These are phyloP conservation scores for Anomalospiza imberbis DNA, from an alignment of 2,797 vertebrate species.

Conservation along the genomic window DNA sequence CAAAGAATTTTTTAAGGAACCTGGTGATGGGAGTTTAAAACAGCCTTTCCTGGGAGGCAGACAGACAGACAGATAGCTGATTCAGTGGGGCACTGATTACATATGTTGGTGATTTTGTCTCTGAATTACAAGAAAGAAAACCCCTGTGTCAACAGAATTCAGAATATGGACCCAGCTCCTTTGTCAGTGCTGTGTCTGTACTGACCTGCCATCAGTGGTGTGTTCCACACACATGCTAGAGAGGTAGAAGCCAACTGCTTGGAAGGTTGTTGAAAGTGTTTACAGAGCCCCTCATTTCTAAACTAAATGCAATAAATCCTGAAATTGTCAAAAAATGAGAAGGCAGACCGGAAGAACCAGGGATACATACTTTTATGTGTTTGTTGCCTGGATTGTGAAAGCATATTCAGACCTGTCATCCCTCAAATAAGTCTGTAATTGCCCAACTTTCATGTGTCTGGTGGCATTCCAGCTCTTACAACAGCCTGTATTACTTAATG, in stretches of 20 bases:
- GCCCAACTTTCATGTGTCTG: background rate
- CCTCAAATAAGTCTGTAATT: background rate
- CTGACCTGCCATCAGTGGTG: background rate
- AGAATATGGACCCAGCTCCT: background rate
- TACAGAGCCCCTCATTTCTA: background rate
- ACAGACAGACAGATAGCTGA: background rate
- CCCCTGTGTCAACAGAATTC: fast-evolving
- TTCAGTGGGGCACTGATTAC: background rate
- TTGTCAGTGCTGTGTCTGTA: background rate
- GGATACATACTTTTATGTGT: background rate
- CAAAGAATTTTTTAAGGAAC: background rate
- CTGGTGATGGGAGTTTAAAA: background rate
- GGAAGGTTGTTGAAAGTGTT: background rate
- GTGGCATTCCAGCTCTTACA: slow-evolving; percentile 25
- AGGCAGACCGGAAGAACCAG: background rate
- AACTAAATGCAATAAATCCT: background rate
- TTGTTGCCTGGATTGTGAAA: background rate
- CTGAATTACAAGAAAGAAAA: background rate
- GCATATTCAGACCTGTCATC: background rate
- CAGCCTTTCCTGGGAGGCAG: background rate
- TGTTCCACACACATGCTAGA: fast-evolving
- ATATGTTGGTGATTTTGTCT: background rate
- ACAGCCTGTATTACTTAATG: background rate
- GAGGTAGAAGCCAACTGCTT: background rate
- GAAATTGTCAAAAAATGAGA: background rate